Evolutionary conservation across 2,797 vertebrate genomes (phyloP).

Genomic region (Galaxias olidus): DNA sequence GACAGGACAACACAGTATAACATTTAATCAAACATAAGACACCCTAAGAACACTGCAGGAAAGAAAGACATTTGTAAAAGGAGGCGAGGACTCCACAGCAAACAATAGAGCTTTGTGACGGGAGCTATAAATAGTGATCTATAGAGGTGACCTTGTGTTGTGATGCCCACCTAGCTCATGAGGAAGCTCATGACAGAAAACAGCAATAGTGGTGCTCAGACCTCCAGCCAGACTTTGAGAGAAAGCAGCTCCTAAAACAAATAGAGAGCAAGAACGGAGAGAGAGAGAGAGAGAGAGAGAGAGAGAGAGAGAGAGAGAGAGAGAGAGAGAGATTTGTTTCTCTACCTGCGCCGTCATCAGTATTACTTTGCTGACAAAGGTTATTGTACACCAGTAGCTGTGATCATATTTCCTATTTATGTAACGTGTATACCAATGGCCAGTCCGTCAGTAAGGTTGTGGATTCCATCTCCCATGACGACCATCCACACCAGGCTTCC

Average conservation of each 20-base stretch:
- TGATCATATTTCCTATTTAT: background rate
- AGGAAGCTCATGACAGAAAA: constrained; percentile 84
- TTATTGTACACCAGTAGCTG: background rate
- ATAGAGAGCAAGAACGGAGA: no score
- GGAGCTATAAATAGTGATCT: no score
- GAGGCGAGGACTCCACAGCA: background rate
- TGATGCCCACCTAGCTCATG: constrained; percentile 77
- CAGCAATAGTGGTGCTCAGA: constrained; percentile 81
- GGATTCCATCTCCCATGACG: constrained; percentile 80
- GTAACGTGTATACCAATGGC: constrained; percentile 74
- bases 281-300: background rate
- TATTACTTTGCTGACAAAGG: background rate
- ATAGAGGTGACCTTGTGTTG: background rate
- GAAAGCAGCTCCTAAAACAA: constrained; percentile 76
- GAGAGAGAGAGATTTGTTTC: background rate
- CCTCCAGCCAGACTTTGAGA: constrained; percentile 75
- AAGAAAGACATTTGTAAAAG: no score
- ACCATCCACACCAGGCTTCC: constrained; percentile 81
- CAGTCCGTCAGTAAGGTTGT: constrained; percentile 82
- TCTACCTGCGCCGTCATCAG: background rate
- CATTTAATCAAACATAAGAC: no score
- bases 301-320: no score
- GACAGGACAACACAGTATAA: no score
- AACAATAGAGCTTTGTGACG: no score
- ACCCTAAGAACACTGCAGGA: no score